Evolutionary conservation across 2,888 invertebrate species (phyloP).

Genomic region (Acutogordius australiensis): DNA sequence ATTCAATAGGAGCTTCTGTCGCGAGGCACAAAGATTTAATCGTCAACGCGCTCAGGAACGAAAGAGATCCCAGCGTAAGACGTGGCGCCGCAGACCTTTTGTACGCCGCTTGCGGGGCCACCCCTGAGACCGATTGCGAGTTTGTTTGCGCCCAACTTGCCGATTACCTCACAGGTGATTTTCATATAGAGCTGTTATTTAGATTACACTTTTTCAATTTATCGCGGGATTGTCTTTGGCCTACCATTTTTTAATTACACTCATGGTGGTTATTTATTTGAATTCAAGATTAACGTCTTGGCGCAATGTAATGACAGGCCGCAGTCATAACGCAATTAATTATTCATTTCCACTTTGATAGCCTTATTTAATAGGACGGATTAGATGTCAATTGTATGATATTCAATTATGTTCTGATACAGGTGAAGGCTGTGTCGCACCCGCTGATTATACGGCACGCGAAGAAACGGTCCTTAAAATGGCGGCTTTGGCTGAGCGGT

Average conservation of each 20-base stretch:
- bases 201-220: no score
- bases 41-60: conserved; percentile 33
- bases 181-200: no score
- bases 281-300: no score
- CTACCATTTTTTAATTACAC: no score
- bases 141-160: not conserved
- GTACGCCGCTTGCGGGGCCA: conserved; percentile 73
- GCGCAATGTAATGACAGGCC: no score
- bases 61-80: conserved; percentile 82
- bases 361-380: no score
- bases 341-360: no score
- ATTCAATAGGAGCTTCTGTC: not conserved
- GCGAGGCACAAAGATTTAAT: not conserved
- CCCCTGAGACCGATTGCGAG: not conserved
- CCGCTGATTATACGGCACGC: conserved; percentile 85
- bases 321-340: no score
- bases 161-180: not conserved
- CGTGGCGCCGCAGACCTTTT: conserved; percentile 88
- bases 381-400: no score
- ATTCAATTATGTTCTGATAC: no score
- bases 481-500: conserved; percentile 91
- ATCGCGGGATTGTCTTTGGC: no score
- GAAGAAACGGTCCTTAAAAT: conserved; percentile 99
- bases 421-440: conserved; percentile 1
- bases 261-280: no score